These are phyloP conservation scores for Petrolisthes manimaculis DNA, from an alignment of 2,888 invertebrate species.

Conservation along the genomic window DNA sequence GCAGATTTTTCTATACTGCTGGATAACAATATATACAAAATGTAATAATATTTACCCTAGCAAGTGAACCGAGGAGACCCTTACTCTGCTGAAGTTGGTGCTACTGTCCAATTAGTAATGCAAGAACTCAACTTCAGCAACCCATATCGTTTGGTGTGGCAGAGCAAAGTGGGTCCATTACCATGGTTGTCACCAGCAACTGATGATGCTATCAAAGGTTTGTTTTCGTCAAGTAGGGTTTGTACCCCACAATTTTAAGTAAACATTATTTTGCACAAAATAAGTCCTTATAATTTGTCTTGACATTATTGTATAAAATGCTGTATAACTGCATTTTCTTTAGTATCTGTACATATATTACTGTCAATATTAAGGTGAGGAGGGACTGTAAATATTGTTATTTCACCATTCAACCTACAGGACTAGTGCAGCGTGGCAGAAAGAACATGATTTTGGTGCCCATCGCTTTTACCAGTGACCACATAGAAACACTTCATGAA, in stretches of 20 bases:
- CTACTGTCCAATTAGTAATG: constrained; percentile 91
- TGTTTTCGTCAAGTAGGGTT: constrained; percentile 62
- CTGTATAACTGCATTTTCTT: neutral
- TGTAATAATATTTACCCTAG: constrained; percentile 18
- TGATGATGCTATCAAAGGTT: constrained; percentile 82
- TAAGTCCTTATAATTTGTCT: too few species aligned
- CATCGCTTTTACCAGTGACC: constrained; percentile 97
- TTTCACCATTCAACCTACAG: constrained; percentile 71
- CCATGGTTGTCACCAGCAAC: constrained; percentile 94
- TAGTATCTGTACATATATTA: neutral
- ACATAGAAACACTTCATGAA: constrained; percentile 97
- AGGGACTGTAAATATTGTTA: too few species aligned
- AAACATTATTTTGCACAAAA: too few species aligned
- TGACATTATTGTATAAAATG: too few species aligned
- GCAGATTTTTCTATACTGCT: neutral
- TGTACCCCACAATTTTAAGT: too few species aligned
- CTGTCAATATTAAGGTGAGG: too few species aligned
- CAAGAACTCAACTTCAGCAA: constrained; percentile 79
- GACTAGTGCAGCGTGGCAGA: constrained; percentile 84
- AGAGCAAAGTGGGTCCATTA: constrained; percentile 94
- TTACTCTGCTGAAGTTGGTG: constrained; percentile 94
- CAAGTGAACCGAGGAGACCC: constrained; percentile 89
- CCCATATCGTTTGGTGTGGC: constrained; percentile 93
- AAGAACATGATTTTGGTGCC: constrained; percentile 92
- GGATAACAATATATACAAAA: neutral